Evolutionary conservation across 2,888 invertebrate species (phyloP), one percentile per base, ranked within the genome.

Genomic region (Criorhina ranunculi): DNA sequence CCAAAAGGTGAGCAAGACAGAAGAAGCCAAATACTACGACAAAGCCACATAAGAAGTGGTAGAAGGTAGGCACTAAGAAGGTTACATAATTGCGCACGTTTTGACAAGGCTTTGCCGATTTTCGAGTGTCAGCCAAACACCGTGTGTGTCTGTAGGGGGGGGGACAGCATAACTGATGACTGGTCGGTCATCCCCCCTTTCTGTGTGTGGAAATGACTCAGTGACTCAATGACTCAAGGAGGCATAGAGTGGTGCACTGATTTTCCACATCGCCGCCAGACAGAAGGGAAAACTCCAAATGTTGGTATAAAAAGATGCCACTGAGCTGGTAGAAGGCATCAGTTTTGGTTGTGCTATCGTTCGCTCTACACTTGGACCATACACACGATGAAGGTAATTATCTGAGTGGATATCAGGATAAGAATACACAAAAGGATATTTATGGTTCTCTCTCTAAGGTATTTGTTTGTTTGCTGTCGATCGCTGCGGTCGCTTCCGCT

Each of bases 391-490:
- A 83, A 73, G 83, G 83, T 83, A 33, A 70, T 31, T 31, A 35
- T 19, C 31, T 19, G 11, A 79, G 46, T 69, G 66, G 66, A 51
- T 31, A 44, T 24, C 8, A 12, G 1, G 17, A 55, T 29, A 55
- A 62, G 79, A 67, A 73, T 73, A 49, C 46, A 8, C 49, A 40
- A 37, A 69, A 59, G 76, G 76, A 77, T 60, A 51, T 33, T 66
- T 49, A 76, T 40, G 5, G 57, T 5, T 60, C 3, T 62, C 8
- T 66, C 11, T 79, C 29, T 44, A 35, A 88, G 88, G 69, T 86
- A 35, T 88, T 87, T 49, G 78, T 88, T 59, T 88, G 87, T 51
- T 64, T 88, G 60, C 53, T 88, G 62, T 87, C 88, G 31, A 73
- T 82, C 24, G 78, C 87, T 46, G 88, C 86, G 17, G 80, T 80